Evolutionary conservation across 2,888 invertebrate genomes (phyloP), one percentile per base, ranked within the genome.

Genomic region (Perithous albicinctus): DNA sequence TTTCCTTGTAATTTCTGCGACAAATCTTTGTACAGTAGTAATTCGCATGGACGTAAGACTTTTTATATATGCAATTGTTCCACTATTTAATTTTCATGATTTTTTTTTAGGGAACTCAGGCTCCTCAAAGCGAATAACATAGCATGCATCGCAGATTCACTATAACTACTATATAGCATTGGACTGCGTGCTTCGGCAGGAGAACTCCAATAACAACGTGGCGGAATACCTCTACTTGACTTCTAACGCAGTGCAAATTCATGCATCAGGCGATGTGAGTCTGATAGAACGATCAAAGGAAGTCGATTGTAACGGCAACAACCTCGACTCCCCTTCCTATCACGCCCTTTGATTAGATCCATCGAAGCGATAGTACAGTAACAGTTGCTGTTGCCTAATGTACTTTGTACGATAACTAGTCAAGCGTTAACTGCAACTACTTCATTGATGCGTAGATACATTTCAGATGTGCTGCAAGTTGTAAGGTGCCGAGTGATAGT

Each of bases 261-360:
- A 80, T 73, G 78, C 82, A 79, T 66, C 74, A 59, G 51, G 64
- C 78, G 73, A 80, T 82, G 69, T 59, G 74, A 78, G 77, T 82
- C 80, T 82, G 75, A 78, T 76, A 61, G 75, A 80, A 80, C 54
- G 79, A 85, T 85, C 86, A 85, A 86, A 86, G 85, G 82, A 73
- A 82, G 66, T 73, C 78, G 61, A 48, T 69, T 83, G 72, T 79
- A 64, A 29, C 46, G 41, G 75, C 7, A 75, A 66, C 38, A 38
- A 38, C 41, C 1, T 32, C 1, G 75, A 26, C 32, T 26, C 43
- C n/a, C n/a, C 35, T 12, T 23, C n/a, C 32, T 59, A 8, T 35
- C 67, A 32, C 67, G 18, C 35, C 43, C 66, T 74, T 72, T 77
- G 77, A 82, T 82, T 70, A 75, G 64, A 78, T 75, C 64, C 74